Base-by-base conservation (phyloP, 2,888 invertebrate genomes). In the Caenorhabditis sp. region DNA sequence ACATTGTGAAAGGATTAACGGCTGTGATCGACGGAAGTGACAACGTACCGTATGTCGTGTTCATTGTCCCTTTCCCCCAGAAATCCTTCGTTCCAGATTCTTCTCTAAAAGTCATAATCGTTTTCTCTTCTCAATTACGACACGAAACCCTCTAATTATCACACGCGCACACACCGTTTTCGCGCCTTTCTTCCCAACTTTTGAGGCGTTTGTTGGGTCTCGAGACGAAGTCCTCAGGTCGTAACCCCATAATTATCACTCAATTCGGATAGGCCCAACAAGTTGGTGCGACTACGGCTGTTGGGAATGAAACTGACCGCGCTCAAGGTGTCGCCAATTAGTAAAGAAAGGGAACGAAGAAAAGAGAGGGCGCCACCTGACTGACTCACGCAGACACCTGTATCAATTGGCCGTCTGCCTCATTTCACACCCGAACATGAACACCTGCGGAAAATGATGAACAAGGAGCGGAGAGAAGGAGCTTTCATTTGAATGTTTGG, bases 371-470 rank as follows among this genome's bases (percentile, higher is more conserved):
- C 48, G 58, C 48, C 66, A 56, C 17, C 58, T 41, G 50, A 30
- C n/a, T n/a, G n/a, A n/a, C n/a, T n/a, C n/a, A n/a, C n/a, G n/a
- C n/a, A n/a, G 32, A 62, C 68, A 71, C 71, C 71, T 71, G 71
- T 66, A 58, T 66, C 56, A 50, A 58, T 66, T 58, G 15, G 22
- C 3, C 27, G 11, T 46, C 35, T 58, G 56, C 56, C 66, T 30
- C 66, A 66, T 66, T 66, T 56, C 37, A 58, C 58, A 66, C 58
- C 30, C 15, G 26, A 41, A 39, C 41, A 62, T 41, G 50, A 63
- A 65, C 65, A 66, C 66, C 66, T 66, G 66, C 56, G 45, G 24
- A 63, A 20, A 15, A 59, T 32, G 32, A 59, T 32, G 41, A 45
- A 45, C 15, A 30, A 30, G 30, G 9, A 30, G 30, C 41, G 41